These are phyloP conservation scores for Promerops cafer DNA, from an alignment of 2,113 vertebrate species.

Conservation along the genomic window DNA sequence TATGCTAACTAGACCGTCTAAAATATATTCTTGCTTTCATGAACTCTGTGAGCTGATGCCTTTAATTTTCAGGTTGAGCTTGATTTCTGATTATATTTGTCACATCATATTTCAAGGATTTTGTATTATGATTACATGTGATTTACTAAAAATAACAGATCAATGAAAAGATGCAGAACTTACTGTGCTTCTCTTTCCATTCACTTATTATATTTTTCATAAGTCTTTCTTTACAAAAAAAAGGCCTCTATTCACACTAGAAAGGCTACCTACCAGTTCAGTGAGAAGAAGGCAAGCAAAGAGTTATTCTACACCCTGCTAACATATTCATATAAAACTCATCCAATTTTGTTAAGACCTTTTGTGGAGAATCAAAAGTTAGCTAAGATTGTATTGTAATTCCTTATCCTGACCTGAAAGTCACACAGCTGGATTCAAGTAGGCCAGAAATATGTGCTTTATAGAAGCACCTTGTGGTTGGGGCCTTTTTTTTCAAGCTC, in stretches of 20 bases:
- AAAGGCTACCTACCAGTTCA: slow-evolving; percentile 58
- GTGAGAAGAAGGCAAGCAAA: slow-evolving; percentile 44
- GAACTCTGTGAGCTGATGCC: neutral
- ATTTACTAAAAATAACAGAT: slow-evolving; percentile 48
- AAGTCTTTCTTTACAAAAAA: slow-evolving; percentile 46
- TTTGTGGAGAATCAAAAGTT: slow-evolving; percentile 63
- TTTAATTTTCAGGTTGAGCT: slow-evolving; percentile 18
- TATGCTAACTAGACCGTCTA: slow-evolving; percentile 8
- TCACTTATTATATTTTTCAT: slow-evolving; percentile 51
- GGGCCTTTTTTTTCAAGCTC: slow-evolving; percentile 7
- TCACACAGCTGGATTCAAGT: slow-evolving; percentile 62
- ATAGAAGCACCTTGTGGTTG: slow-evolving; percentile 29
- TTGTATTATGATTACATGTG: slow-evolving; percentile 27
- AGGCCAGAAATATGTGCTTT: slow-evolving; percentile 48
- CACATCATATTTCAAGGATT: neutral
- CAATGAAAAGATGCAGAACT: slow-evolving; percentile 30
- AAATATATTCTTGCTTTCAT: slow-evolving; percentile 26
- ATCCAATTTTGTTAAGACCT: slow-evolving; percentile 62
- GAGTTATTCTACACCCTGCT: slow-evolving; percentile 59
- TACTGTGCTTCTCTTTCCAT: slow-evolving; percentile 13
- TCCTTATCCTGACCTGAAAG: slow-evolving; percentile 57
- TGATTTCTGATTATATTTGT: slow-evolving; percentile 56
- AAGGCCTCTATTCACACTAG: slow-evolving; percentile 43
- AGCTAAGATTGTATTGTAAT: slow-evolving; percentile 56
- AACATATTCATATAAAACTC: slow-evolving; percentile 56